These are phyloP conservation scores for Emydura subglobosa DNA, from an alignment of 2,113 vertebrate genomes.

Conservation along the genomic window DNA sequence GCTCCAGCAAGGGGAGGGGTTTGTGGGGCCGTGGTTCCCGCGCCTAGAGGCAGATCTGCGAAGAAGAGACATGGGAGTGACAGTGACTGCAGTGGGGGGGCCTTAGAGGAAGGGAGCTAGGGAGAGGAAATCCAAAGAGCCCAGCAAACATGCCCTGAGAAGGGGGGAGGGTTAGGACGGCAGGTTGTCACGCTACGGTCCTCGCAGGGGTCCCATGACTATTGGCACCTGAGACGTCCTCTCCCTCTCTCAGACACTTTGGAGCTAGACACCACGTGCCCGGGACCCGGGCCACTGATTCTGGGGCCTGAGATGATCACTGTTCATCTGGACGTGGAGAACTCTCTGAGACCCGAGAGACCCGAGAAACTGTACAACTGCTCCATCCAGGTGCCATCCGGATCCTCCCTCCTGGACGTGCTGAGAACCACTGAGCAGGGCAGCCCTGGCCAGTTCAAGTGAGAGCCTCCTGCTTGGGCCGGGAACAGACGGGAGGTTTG, in stretches of 20 bases:
- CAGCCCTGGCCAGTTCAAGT: slow-evolving; percentile 81
- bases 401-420: slow-evolving; percentile 82
- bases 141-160: not conserved
- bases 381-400: slow-evolving; percentile 42
- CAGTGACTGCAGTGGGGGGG: not conserved
- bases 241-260: slow-evolving; percentile 77
- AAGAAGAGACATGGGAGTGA: not conserved
- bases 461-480: not conserved
- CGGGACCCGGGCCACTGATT: not conserved
- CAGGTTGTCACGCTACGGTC: not conserved
- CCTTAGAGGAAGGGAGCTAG: not conserved
- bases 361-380: slow-evolving; percentile 8
- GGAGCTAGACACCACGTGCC: slow-evolving; percentile 41
- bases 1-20: not conserved
- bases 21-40: not conserved
- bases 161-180: not conserved
- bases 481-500: too few relatives aligned
- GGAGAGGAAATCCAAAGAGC: not conserved
- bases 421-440: slow-evolving; percentile 72
- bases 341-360: not conserved
- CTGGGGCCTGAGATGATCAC: slow-evolving; percentile 7
- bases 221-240: accelerated
- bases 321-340: slow-evolving; percentile 82
- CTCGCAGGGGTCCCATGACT: accelerated
- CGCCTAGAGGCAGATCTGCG: not conserved